Conservation (phyloP, 1,140 invertebrate genomes). For the Drosophila repletoides region DNA sequence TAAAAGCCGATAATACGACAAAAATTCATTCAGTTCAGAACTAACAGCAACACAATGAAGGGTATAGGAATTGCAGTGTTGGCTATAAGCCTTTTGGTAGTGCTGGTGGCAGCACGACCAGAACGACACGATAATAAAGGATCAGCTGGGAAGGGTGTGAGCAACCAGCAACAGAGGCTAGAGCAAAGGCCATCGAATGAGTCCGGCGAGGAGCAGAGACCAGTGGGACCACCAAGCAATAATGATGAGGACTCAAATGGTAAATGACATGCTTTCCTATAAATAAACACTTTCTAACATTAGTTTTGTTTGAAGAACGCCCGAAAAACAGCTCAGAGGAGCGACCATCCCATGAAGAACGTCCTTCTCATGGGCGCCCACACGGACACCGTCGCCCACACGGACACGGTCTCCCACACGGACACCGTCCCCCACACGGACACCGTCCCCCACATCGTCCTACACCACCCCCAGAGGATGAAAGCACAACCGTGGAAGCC, state of each 20-base stretch:
- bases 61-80: constrained; percentile 1
- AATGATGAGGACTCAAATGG: constrained; percentile 16
- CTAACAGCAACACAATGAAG: constrained; percentile 14
- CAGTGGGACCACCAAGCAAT: not conserved
- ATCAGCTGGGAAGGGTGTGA: not conserved
- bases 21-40: constrained; percentile 9
- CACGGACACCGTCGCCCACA: not conserved
- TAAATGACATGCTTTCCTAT: not conserved
- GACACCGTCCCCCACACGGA: not conserved
- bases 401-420: constrained; percentile 3
- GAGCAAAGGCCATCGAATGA: not conserved
- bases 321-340: not conserved
- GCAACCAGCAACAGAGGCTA: not conserved
- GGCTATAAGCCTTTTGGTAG: constrained; percentile 9
- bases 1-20: constrained; percentile 7
- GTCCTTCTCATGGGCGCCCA: not conserved
- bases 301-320: not conserved
- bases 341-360: constrained; percentile 1
- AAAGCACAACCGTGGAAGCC: constrained; percentile 17
- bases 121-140: not conserved
- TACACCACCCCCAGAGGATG: not conserved
- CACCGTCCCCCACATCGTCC: not conserved
- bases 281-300: not conserved
- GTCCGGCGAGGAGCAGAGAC: not conserved
- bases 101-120: constrained; percentile 18